Percentiles rank a stretch among this genome's conserved stretches.
Evolutionary conservation across 2,797 vertebrate genomes (phyloP).

Genomic region (Cirrhinus molitorella): DNA sequence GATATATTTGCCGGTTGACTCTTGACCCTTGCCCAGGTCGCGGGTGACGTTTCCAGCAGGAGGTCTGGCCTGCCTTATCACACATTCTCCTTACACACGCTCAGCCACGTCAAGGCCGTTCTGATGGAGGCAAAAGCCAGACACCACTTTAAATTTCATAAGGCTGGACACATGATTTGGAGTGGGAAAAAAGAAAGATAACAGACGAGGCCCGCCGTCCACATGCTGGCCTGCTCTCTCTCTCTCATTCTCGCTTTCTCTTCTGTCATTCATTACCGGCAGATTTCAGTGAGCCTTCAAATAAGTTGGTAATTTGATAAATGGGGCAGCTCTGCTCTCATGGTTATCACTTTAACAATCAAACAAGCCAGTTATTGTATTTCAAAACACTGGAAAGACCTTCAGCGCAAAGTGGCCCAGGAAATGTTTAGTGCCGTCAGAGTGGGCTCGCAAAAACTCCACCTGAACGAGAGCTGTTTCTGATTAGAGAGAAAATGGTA

Average conservation of each 20-base stretch:
- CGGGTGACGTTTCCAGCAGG: slow-evolving; percentile 56
- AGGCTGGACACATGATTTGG: slow-evolving; percentile 66
- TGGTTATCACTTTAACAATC: slow-evolving; percentile 72
- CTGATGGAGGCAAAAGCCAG: slow-evolving; percentile 70
- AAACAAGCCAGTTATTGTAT: slow-evolving; percentile 68
- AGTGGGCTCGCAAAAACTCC: slow-evolving; percentile 53
- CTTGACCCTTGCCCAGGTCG: slow-evolving; percentile 67
- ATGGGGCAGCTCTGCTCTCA: slow-evolving; percentile 66
- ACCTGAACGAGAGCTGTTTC: slow-evolving; percentile 60
- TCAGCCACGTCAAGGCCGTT: slow-evolving; percentile 68
- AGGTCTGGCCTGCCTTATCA: slow-evolving; percentile 65
- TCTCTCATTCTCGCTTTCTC: slow-evolving; percentile 43
- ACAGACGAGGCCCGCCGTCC: slow-evolving; percentile 59
- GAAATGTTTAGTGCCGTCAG: slow-evolving; percentile 22
- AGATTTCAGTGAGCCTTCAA: slow-evolving; percentile 64
- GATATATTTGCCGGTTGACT: slow-evolving; percentile 67
- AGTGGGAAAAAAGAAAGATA: slow-evolving; percentile 62
- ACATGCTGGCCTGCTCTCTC: slow-evolving; percentile 51
- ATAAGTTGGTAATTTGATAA: slow-evolving; percentile 72
- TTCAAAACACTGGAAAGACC: slow-evolving; percentile 67
- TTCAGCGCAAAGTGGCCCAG: slow-evolving; percentile 60
- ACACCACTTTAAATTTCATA: slow-evolving; percentile 74
- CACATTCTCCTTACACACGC: slow-evolving; percentile 64
- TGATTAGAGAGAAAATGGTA: slow-evolving; percentile 61
- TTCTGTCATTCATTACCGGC: slow-evolving; percentile 68